Evolutionary conservation across 2,888 invertebrate species (phyloP), one percentile per base, ranked within the genome.

Genomic region (Lepidochrysops patricia): DNA sequence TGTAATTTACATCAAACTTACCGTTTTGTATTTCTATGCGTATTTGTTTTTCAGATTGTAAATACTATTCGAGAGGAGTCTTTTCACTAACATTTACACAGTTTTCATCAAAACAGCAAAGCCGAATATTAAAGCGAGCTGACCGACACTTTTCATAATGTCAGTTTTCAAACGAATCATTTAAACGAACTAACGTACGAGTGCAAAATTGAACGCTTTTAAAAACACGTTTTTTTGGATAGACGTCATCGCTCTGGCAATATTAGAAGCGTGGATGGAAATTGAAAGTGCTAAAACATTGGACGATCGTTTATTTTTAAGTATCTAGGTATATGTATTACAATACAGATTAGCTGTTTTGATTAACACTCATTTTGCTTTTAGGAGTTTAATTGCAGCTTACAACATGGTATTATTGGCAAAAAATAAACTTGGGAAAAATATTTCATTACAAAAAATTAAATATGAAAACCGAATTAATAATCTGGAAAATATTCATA

Each of bases 131-230:
- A 50, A 26, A 26, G n/a, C 26, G 25, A 25, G 26, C 50, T 50
- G 50, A 50, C 50, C 26, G 50, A 50, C 50, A 50, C 50, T 50
- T 50, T 50, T 50, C 50, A 50, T 43, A 43, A 43, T 50, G 50
- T 50, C 50, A 50, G 25, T 50, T 50, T 50, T 26, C 50, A 26
- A 26, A 25, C 50, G 50, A 50, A 15, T 26, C 26, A 26, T 50
- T 50, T 50, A 26, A 50, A 50, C 25, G 50, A 25, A 13, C 50
- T 50, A 50, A 50, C 50, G 15, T 26, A 26, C n/a, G 13, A 25
- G 50, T 25, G 50, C 50, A 50, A 50, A 50, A 50, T 50, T 25
- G 26, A 50, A 26, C 50, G 50, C 13, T 26, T 50, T 7, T 49
- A 49, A 50, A 50, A 26, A 13, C n/a, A n/a, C n/a, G 13, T 50